Conservation (phyloP, 2,797 vertebrate genomes). For the Zalophus californianus region DNA sequence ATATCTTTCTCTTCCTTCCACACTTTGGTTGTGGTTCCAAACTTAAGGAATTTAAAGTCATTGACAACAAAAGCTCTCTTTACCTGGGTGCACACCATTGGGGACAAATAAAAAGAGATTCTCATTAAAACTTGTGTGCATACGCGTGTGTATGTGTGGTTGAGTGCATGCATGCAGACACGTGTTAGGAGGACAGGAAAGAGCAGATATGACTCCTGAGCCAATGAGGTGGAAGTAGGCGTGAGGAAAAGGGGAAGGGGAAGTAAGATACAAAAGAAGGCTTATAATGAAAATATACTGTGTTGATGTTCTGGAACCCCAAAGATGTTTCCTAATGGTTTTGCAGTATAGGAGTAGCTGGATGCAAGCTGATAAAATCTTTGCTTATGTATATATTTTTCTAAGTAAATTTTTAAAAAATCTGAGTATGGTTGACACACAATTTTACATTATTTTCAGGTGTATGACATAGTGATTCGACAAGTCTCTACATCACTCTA, state of each 20-base stretch:
- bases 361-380: not conserved
- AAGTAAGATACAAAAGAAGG: not conserved
- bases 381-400: not conserved
- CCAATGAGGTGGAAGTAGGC: not conserved
- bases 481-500: not conserved
- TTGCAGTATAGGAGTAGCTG: rapidly evolving
- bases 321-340: not conserved
- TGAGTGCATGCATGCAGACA: not conserved
- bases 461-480: not conserved
- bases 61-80: not conserved
- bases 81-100: not conserved
- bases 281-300: not conserved
- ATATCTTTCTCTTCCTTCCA: not conserved
- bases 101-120: not conserved
- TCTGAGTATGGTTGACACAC: not conserved
- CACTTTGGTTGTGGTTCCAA: not conserved
- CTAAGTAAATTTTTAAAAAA: not conserved
- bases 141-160: not conserved
- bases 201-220: not conserved
- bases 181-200: not conserved
- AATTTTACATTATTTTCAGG: not conserved
- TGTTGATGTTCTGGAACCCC: not conserved
- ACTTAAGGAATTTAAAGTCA: not conserved
- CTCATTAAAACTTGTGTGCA: not conserved
- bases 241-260: not conserved